These are phyloP conservation scores for Sternotherus odoratus DNA, from an alignment of 2,797 vertebrate genomes.

Conservation along the genomic window DNA sequence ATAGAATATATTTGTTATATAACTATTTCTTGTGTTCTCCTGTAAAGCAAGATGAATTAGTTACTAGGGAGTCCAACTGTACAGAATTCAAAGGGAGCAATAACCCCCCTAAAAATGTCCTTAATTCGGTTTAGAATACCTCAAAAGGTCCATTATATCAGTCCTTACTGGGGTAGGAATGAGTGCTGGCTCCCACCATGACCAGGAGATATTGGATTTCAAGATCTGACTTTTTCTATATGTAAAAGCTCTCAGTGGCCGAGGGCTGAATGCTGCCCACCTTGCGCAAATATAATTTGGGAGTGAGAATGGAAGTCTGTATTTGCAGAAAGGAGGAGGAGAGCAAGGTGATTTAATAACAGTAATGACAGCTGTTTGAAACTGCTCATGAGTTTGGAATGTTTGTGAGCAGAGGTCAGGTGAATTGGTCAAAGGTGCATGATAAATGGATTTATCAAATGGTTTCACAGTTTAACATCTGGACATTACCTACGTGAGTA, in stretches of 20 bases:
- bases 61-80: not conserved
- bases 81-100: not conserved
- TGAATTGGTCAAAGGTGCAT: not conserved
- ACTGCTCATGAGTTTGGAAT: not conserved
- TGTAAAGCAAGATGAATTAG: not conserved
- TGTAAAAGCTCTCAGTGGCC: not conserved
- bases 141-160: not conserved
- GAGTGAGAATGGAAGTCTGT: not conserved
- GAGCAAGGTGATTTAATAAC: not conserved
- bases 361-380: not conserved
- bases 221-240: not conserved
- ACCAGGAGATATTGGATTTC: not conserved
- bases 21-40: not conserved
- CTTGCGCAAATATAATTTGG: not conserved
- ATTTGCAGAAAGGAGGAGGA: slow-evolving; percentile 17
- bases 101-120: not conserved
- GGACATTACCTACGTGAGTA: not conserved
- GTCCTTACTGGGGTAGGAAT: not conserved
- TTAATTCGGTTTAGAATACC: not conserved
- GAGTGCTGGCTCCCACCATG: not conserved
- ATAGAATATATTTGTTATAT: not conserved
- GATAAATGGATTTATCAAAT: not conserved
- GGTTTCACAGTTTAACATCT: not conserved
- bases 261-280: not conserved
- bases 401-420: not conserved